Conservation (phyloP, 1,140 invertebrate genomes). For the Homarus americanus region DNA sequence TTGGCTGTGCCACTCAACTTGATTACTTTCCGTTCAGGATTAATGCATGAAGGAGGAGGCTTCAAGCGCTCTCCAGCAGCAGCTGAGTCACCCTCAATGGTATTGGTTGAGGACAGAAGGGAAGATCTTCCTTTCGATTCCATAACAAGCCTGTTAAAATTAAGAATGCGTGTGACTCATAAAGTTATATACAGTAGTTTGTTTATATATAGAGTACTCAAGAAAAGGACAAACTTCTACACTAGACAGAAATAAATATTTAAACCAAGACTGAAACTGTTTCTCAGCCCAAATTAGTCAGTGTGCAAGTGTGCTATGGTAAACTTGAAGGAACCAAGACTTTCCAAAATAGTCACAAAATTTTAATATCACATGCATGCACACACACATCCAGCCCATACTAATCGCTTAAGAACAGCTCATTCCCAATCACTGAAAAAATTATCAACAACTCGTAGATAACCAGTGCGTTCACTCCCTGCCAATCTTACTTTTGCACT, state of each 20-base stretch:
- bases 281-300: too few species aligned
- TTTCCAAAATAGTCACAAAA: too few species aligned
- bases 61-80: slow-evolving; percentile 20
- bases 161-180: not conserved
- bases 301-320: too few species aligned
- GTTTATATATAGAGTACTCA: not conserved
- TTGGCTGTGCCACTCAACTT: slow-evolving; percentile 6
- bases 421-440: too few species aligned
- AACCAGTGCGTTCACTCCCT: too few species aligned
- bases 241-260: not conserved
- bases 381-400: too few species aligned
- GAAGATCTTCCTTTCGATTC: slow-evolving; percentile 29
- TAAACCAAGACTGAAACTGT: too few species aligned
- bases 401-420: too few species aligned
- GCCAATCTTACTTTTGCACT: too few species aligned
- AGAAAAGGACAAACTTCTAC: not conserved
- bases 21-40: slow-evolving; percentile 26
- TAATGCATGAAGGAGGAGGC: slow-evolving; percentile 45
- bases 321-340: too few species aligned
- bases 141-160: slow-evolving; percentile 33
- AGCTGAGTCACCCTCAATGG: not conserved
- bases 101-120: slow-evolving; percentile 6
- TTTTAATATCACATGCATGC: too few species aligned
- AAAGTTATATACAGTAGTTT: not conserved
- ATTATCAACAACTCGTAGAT: too few species aligned